Conservation (phyloP, 2,888 invertebrate genomes). For the Ornithoptera alexandrae region DNA sequence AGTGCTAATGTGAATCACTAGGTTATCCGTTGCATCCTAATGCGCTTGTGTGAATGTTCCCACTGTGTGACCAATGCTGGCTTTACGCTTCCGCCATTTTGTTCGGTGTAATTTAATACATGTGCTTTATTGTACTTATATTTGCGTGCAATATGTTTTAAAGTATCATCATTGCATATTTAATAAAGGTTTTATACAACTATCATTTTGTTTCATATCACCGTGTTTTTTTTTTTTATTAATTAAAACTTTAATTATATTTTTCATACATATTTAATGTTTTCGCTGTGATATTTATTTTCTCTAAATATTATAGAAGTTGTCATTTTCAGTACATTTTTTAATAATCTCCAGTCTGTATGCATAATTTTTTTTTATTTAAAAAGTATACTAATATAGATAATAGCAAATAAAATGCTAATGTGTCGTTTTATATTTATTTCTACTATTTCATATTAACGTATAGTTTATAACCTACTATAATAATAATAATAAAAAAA, state of each 20-base stretch:
- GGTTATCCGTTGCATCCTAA: constrained; percentile 1
- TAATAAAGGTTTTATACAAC: not conserved
- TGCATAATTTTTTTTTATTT: too few relatives aligned
- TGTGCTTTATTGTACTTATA: not conserved
- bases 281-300: too few relatives aligned
- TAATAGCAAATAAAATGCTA: too few relatives aligned
- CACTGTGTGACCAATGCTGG: not conserved
- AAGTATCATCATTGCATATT: not conserved
- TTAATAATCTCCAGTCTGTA: too few relatives aligned
- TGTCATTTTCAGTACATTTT: too few relatives aligned
- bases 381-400: too few relatives aligned
- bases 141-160: not conserved
- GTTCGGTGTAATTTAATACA: not conserved
- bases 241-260: not conserved
- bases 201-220: not conserved
- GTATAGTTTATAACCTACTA: too few relatives aligned
- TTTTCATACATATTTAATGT: not conserved
- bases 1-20: constrained; percentile 9
- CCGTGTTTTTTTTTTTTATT: not conserved
- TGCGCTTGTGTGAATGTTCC: constrained; percentile 5
- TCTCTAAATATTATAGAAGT: too few relatives aligned
- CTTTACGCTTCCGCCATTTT: constrained; percentile 16
- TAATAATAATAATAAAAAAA: too few relatives aligned
- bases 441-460: too few relatives aligned
- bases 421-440: too few relatives aligned